phyloP scores from a whole-genome alignment of 2,888 invertebrate species.

The Gortyna flavago region DNA sequence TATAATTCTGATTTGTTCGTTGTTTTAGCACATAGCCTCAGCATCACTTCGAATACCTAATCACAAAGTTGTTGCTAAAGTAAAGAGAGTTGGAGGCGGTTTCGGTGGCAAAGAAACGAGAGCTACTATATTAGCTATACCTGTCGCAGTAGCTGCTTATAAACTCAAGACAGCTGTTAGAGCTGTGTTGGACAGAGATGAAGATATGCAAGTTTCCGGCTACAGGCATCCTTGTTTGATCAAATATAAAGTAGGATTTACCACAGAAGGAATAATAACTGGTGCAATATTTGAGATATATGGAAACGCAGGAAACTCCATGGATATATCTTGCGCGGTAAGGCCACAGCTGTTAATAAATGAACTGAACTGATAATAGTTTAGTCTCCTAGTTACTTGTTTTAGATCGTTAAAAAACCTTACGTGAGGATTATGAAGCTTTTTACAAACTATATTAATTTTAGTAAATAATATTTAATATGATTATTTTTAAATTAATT shows the following conservation, averaged over 20 bases:
- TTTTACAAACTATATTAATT: background rate
- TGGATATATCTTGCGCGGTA: constrained; percentile 93
- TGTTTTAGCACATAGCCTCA: constrained; percentile 90
- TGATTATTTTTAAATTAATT: constrained; percentile 57
- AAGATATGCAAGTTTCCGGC: constrained; percentile 95
- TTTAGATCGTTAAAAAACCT: background rate
- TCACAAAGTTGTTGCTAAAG: constrained; percentile 92
- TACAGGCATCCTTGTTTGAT: constrained; percentile 94
- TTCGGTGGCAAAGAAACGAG: constrained; percentile 97
- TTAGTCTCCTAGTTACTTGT: background rate
- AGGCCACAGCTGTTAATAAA: constrained; percentile 55
- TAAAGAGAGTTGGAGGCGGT: constrained; percentile 95
- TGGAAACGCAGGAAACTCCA: constrained; percentile 93
- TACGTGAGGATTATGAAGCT: background rate
- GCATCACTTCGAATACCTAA: constrained; percentile 91
- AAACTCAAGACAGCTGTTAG: constrained; percentile 93
- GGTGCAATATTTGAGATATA: constrained; percentile 92
- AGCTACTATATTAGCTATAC: constrained; percentile 90
- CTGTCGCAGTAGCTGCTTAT: constrained; percentile 93
- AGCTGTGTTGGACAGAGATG: constrained; percentile 95
- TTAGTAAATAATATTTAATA: background rate
- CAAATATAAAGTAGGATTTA: constrained; percentile 94
- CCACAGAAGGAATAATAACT: constrained; percentile 91
- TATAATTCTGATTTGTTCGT: constrained; percentile 8
- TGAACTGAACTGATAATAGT: background rate